Evolutionary conservation across 1,140 invertebrate genomes (phyloP).

Genomic region (Elymnias hypermnestra): DNA sequence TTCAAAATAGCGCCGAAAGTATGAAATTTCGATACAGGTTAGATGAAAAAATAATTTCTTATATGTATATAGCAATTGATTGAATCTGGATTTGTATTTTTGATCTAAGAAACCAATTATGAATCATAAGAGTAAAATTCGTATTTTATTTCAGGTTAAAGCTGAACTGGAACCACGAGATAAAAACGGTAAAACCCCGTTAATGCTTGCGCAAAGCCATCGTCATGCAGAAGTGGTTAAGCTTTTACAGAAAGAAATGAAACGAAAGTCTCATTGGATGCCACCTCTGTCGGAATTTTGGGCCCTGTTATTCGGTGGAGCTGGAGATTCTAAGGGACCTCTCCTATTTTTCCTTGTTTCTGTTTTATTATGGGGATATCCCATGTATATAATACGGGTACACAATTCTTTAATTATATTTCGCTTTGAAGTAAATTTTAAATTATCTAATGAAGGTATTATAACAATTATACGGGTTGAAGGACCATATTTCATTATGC

Average conservation of each 20-base stretch:
- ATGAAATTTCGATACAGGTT: too few relatives aligned
- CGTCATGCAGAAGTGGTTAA: constrained; percentile 89
- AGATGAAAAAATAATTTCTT: too few relatives aligned
- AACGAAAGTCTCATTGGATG: constrained; percentile 88
- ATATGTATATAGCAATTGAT: too few relatives aligned
- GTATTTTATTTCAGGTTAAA: constrained; percentile 82
- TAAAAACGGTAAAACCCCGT: constrained; percentile 93
- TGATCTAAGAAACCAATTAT: not conserved
- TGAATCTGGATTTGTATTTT: too few relatives aligned
- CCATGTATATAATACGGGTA: constrained; percentile 92
- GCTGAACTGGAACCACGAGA: constrained; percentile 90
- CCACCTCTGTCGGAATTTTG: constrained; percentile 91
- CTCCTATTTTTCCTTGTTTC: constrained; percentile 90
- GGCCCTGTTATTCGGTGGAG: constrained; percentile 92
- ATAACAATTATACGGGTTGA: too few relatives aligned
- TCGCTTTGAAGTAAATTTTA: too few relatives aligned
- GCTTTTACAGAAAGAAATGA: constrained; percentile 87
- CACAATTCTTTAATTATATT: too few relatives aligned
- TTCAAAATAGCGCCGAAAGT: too few relatives aligned
- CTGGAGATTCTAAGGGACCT: constrained; percentile 92
- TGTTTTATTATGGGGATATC: constrained; percentile 92
- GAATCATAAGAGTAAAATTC: not conserved
- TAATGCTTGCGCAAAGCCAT: constrained; percentile 91
- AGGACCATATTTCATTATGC: too few relatives aligned
- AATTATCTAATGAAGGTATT: too few relatives aligned